phyloP scores from a whole-genome alignment of 2,113 vertebrate species.

The Silurus meridionalis region DNA sequence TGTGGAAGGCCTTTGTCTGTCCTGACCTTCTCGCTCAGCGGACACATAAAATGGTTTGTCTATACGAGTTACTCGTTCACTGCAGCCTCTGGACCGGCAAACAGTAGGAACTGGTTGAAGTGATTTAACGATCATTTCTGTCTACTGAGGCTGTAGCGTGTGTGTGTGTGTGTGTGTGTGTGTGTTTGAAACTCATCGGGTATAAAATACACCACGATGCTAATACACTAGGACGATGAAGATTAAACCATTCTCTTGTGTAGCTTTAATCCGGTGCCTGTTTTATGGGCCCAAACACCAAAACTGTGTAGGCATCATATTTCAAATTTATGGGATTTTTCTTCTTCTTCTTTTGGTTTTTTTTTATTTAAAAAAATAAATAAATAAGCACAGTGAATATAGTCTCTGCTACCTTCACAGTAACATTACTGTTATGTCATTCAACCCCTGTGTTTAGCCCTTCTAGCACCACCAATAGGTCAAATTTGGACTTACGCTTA shows the following conservation, averaged over 20 bases:
- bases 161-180: background rate
- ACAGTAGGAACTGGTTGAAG: background rate
- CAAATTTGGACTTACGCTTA: background rate
- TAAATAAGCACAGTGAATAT: background rate
- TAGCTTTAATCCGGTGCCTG: background rate
- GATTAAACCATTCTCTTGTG: background rate
- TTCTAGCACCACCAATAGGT: background rate
- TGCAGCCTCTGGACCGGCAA: background rate
- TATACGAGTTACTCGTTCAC: background rate
- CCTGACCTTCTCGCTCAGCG: conserved; percentile 12
- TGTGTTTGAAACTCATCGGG: too few relatives aligned
- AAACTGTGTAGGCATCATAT: background rate
- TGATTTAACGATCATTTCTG: background rate
- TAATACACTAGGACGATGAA: background rate
- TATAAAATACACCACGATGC: background rate
- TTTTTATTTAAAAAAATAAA: background rate
- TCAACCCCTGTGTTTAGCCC: background rate
- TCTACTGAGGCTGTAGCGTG: background rate
- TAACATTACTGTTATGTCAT: background rate
- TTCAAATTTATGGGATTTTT: background rate
- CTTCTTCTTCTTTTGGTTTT: background rate
- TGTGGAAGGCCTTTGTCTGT: conserved; percentile 2
- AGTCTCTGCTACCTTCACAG: background rate
- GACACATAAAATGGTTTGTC: background rate
- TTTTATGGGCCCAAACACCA: background rate